A percentile compares a stretch with the other conserved stretches of the same genome.
Conservation (phyloP, 2,113 vertebrate species). For the Halichoerus grypus region DNA sequence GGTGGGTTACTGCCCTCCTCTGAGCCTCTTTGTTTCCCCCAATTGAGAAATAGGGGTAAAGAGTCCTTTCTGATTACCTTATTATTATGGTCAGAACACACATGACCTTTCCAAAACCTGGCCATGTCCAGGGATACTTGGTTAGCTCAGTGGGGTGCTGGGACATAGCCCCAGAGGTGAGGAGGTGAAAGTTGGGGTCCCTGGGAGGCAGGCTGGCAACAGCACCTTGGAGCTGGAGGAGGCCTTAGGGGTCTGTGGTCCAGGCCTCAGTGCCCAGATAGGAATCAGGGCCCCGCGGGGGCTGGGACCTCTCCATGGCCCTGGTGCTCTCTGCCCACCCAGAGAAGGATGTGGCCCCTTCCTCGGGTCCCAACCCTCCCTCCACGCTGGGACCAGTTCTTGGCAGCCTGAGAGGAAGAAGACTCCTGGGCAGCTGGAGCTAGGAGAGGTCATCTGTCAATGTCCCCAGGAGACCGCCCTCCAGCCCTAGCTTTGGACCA, state of each 20-base stretch:
- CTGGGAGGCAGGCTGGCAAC: not conserved
- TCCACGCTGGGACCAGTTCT: not conserved
- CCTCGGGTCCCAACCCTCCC: not conserved
- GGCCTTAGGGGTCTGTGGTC: not conserved
- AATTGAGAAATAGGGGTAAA: not conserved
- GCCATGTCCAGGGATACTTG: not conserved
- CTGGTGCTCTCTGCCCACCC: not conserved
- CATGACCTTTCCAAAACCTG: accelerated
- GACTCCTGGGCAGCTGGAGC: not conserved
- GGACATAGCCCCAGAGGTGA: not conserved
- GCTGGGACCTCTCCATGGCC: no score
- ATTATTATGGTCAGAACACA: not conserved
- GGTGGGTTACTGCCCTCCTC: not conserved
- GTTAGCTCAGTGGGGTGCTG: not conserved
- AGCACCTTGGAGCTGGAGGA: not conserved
- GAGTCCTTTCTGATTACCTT: not conserved
- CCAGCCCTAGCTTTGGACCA: not conserved
- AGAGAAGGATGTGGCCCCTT: not conserved
- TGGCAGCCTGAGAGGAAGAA: not conserved
- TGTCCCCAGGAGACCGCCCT: no score
- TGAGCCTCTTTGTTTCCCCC: not conserved
- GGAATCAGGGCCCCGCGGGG: not conserved
- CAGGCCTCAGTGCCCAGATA: not conserved
- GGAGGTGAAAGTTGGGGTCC: not conserved
- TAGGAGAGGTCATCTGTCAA: not conserved